These are phyloP conservation scores for Mastacembelus armatus DNA, from an alignment of 2,797 vertebrate genomes.

Conservation along the genomic window DNA sequence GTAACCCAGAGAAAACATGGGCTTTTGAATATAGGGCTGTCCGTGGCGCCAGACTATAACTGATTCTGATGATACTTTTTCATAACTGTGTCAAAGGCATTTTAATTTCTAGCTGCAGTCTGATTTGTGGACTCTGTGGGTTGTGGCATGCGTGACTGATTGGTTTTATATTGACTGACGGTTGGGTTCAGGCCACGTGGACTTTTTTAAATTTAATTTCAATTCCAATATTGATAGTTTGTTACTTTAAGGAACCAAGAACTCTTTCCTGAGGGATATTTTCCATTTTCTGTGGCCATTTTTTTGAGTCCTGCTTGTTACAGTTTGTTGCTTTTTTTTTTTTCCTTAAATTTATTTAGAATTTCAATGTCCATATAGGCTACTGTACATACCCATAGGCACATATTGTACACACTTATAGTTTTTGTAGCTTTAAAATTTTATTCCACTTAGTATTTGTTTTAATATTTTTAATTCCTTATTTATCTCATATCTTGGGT, in stretches of 20 bases:
- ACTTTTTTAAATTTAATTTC: conserved; percentile 47
- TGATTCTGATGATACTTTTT: conserved; percentile 57
- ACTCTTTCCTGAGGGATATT: background rate
- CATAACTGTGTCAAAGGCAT: conserved; percentile 49
- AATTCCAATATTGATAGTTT: conserved; percentile 36
- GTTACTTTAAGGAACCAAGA: conserved; percentile 7
- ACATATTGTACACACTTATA: too few species aligned
- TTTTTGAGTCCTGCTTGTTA: background rate
- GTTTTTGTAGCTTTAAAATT: too few species aligned
- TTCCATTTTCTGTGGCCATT: background rate
- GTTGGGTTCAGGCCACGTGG: conserved; percentile 8
- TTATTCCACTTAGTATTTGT: too few species aligned
- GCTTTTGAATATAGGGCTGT: conserved; percentile 13
- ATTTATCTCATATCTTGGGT: too few species aligned
- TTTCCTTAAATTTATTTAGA: background rate
- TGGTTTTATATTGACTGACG: conserved; percentile 47
- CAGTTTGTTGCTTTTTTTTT: background rate
- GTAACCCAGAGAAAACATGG: conserved; percentile 15
- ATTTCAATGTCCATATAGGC: background rate
- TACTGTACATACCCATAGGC: too few species aligned
- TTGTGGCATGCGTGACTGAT: conserved; percentile 28
- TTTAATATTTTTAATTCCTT: too few species aligned
- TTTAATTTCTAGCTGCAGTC: conserved; percentile 55
- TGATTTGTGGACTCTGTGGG: conserved; percentile 46
- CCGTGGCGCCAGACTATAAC: conserved; percentile 13